Base-by-base conservation (phyloP, 2,113 vertebrate species). In the Smithornis capensis region DNA sequence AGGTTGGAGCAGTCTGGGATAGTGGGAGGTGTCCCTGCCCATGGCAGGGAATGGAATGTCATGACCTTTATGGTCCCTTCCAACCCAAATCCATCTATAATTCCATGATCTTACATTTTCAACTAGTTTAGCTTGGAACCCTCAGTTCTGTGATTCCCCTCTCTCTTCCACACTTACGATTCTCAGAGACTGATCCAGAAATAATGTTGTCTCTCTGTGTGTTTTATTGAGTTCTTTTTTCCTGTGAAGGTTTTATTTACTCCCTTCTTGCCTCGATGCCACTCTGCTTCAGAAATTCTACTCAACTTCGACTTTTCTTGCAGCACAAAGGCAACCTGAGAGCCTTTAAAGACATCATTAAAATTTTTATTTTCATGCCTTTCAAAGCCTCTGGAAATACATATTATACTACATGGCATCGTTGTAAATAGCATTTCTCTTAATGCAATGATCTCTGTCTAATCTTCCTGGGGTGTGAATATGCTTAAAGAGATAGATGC, bases 381-480 rank as follows among this genome's bases (percentile, higher is more conserved):
- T 81, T 76, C 74, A 80, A 63, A 89, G 74, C 64, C 83, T n/a
- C 73, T 88, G 81, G 84, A 94, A 95, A 96, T 50, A 60, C 7
- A 77, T 62, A 33, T 77, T 89, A 52, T 49, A 56, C 71, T 53
- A 73, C 56, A 90, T 18, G 31, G 19, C 56, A 76, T 88, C 23
- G 2, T 18, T 91, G 62, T 95, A 96, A 97, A 97, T 78, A 96
- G 70, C 59, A 78, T 90, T 95, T 90, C 82, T 91, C 78, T 79
- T 95, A 96, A 91, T 94, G 82, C 56, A 94, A 74, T 57, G 60
- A 92, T 70, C 87, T 68, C 3, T 3, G 27, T 65, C 75, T 95
- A 90, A 97, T 97, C 90, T 97, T 92, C 83, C 74, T 85, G 56
- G 76, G 89, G 80, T 83, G 29, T 87, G 80, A 90, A 83, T 69